A percentile compares a stretch with the other conserved stretches of the same genome.
phyloP scores from a whole-genome alignment of 2,888 invertebrate species.

The Tenthredo notha region DNA sequence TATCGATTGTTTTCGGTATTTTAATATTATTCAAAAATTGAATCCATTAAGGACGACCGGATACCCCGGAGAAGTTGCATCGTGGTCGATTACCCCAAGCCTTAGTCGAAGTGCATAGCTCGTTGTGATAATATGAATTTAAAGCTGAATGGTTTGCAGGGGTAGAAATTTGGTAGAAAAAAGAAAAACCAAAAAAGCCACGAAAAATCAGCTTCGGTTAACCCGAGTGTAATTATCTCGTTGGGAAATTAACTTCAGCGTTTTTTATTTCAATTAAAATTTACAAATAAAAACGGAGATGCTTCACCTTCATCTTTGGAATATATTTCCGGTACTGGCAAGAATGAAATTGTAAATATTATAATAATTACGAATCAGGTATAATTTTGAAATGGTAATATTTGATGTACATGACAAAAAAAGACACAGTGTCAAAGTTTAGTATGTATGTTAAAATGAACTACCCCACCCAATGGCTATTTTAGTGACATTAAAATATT shows the following conservation, averaged over 20 bases:
- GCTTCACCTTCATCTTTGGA: neutral
- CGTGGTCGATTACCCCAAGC: conserved; percentile 30
- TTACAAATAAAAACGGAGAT: neutral
- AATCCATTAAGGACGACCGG: neutral
- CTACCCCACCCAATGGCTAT: neutral
- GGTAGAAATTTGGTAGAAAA: neutral
- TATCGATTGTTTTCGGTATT: neutral
- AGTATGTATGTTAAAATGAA: neutral
- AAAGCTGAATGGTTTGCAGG: conserved; percentile 27
- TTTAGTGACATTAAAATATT: conserved; percentile 61
- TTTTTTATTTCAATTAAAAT: neutral
- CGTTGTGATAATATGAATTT: conserved; percentile 31
- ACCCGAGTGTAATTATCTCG: neutral
- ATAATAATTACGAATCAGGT: neutral
- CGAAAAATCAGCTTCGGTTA: neutral
- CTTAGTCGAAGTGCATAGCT: conserved; percentile 28
- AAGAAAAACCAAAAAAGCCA: neutral
- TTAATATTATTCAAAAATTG: neutral
- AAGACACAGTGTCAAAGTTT: neutral
- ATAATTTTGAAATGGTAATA: neutral
- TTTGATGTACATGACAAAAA: neutral
- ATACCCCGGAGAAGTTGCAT: conserved; percentile 35
- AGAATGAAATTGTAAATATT: neutral
- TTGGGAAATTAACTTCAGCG: neutral
- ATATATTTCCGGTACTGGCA: neutral